Base-by-base conservation (phyloP, 92 coral and sea anemone species). In the Porites divaricata region DNA sequence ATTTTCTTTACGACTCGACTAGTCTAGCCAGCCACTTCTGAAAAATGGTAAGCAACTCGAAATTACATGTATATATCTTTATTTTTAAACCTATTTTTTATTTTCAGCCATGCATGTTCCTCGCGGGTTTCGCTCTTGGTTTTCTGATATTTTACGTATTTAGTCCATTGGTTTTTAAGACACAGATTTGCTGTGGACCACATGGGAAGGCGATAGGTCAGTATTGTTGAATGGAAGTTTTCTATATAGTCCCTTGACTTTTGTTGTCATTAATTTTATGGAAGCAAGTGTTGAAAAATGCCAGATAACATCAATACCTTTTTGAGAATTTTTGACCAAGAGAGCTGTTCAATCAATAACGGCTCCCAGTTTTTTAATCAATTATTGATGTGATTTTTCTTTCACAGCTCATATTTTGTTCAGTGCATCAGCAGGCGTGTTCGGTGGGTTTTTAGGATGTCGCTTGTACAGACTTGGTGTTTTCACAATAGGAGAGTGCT, bases 391-490 rank as follows among this genome's bases (percentile, higher is more conserved):
- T 53, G 11, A 67, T 67, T 50, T 9, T 45, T 49, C 15, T 72
- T 65, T 76, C 64, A 28, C 88, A 96, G 98, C 89, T 77, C 98
- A 94, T 66, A 83, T 96, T 80, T 85, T 91, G 8, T 81, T 91
- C 69, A 94, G 98, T 80, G 93, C 84, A 5, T 84, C 83, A 17
- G 92, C 92, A 74, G 98, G 98, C 2, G 69, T 92, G 72, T 72
- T 96, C 21, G 93, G 97, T 20, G 98, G 98, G 11, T 81, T 96
- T 25, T 83, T 96, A 28, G 95, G 98, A 17, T 93, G 93, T 70
- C 88, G 92, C 4, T 91, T 96, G 23, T 96, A 96, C 81, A 90
- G 98, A 2, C 90, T 96, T 63, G 98, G 98, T 10, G 96, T 96
- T 61, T 96, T 96, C 78, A 93, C 98, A 2, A 91, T 96, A 6